phyloP scores from a whole-genome alignment of 2,797 vertebrate genomes.

The Somateria mollissima region DNA sequence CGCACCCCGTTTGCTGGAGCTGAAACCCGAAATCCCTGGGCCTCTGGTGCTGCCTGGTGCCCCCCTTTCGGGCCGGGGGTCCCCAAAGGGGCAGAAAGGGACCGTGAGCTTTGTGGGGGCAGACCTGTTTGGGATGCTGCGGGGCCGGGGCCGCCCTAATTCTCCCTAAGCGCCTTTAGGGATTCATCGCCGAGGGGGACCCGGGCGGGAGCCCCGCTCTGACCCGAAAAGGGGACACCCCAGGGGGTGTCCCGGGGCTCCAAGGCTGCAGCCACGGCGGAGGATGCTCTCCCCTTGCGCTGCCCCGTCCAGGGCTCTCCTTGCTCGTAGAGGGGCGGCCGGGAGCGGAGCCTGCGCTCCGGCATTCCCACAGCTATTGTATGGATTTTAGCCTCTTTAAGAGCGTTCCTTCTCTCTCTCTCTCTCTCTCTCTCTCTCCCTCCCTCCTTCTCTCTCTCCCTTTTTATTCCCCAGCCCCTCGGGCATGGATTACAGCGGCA shows the following conservation, averaged over 20 bases:
- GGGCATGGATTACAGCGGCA: constrained; percentile 83
- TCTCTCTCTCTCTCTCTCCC: background rate
- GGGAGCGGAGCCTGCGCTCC: constrained; percentile 43
- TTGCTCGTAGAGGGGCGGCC: constrained; percentile 78
- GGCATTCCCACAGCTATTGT: constrained; percentile 73
- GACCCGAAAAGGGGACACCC: too few species aligned
- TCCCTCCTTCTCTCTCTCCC: constrained; percentile 56
- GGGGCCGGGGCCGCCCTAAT: background rate
- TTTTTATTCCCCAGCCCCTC: constrained; percentile 81
- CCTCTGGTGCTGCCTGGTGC: background rate
- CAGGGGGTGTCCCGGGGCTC: background rate
- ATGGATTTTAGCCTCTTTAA: constrained; percentile 82
- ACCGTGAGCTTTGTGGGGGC: too few species aligned
- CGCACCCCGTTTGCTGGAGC: background rate
- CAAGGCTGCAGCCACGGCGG: too few species aligned
- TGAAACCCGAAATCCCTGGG: background rate
- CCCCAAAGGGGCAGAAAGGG: background rate
- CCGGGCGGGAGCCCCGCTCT: background rate
- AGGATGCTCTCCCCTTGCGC: background rate
- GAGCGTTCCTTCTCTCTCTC: constrained; percentile 57
- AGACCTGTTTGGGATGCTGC: too few species aligned
- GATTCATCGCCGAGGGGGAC: background rate
- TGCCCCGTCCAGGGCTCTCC: constrained; percentile 51
- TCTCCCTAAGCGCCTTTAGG: background rate
- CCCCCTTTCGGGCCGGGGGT: background rate